Evolutionary conservation across 2,797 vertebrate species (phyloP), one percentile per base, ranked within the genome.

Genomic region (Notoglanidium macrostoma): DNA sequence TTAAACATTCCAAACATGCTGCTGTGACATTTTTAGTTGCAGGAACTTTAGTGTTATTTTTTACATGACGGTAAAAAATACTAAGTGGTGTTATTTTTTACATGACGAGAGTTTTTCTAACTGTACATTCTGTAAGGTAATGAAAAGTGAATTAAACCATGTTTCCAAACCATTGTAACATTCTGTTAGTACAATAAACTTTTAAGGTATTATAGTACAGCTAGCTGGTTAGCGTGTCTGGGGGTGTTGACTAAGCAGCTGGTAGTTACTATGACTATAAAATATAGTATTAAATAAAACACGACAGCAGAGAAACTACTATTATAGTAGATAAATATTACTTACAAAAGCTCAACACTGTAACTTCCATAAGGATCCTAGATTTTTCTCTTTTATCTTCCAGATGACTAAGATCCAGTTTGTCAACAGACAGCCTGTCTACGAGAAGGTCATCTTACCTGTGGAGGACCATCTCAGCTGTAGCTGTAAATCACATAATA

Each of bases 401-500:
- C 88, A 99, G 98, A 97, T 99, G 91, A 95, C 94, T 54, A 99
- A 98, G 94, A 97, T 99, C 0, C 95, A 96, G 92, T 96, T 95
- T 61, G 92, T 96, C 21, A 95, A 96, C 91, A 94, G 57, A 92
- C 95, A 94, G 89, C 87, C 95, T 17, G 91, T 90, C 89, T 96
- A 96, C 17, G 95, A 96, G 84, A 96, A 96, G 90, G 97, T 95
- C 6, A 72, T 96, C 0, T 96, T 99, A 93, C 95, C 97, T 8
- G 95, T 99, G 93, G 97, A 98, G 83, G 98, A 99, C 92, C 97
- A 99, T 0, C 89, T 98, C 91, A 95, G 94, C 46, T 99, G 98
- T 91, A 95, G 94, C 87, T 98, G 97, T 88, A 96, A 97, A 77
- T 77, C 93, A 0, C 32, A 89, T 0, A 84, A 6, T 90, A 91